A percentile compares a stretch with the other conserved stretches of the same genome.
Conservation (phyloP, 2,888 invertebrate genomes). For the Amblyjoppa proteus region DNA sequence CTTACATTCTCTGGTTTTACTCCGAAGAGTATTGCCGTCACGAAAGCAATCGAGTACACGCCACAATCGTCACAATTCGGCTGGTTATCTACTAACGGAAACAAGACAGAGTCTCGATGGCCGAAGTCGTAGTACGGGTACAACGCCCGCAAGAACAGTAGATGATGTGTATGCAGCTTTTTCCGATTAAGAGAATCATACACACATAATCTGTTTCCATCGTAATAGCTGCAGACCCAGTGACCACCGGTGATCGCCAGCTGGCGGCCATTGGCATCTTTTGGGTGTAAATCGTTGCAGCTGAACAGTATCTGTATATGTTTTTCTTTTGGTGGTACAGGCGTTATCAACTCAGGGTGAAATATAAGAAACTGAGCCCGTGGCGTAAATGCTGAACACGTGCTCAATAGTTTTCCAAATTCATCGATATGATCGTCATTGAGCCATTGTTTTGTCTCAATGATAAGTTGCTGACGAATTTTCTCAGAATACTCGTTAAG, state of each 20-base stretch:
- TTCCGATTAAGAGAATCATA: conserved; percentile 17
- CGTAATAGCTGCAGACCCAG: conserved; percentile 44
- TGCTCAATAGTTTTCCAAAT: conserved; percentile 4
- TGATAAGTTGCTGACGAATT: conserved; percentile 7
- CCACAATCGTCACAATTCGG: conserved; percentile 18
- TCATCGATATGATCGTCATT: conserved; percentile 35
- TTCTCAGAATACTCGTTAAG: neutral
- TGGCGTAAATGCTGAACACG: conserved; percentile 5
- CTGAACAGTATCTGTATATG: conserved; percentile 41
- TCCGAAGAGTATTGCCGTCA: conserved; percentile 5
- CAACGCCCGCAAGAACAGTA: neutral
- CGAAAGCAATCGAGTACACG: conserved; percentile 21
- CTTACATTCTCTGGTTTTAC: conserved; percentile 3
- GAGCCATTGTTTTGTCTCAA: conserved; percentile 10
- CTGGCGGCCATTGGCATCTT: neutral
- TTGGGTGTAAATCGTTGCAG: neutral
- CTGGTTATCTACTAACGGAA: conserved; percentile 12
- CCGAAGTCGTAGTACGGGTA: conserved; percentile 9
- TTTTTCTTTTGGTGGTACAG: conserved; percentile 13
- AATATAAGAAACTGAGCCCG: neutral
- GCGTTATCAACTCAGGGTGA: conserved; percentile 1
- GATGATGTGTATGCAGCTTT: conserved; percentile 13
- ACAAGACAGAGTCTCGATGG: neutral
- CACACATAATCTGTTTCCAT: conserved; percentile 9
- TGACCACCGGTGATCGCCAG: conserved; percentile 11